phyloP scores from a whole-genome alignment of 2,113 vertebrate species.

The Dasypus novemcinctus region DNA sequence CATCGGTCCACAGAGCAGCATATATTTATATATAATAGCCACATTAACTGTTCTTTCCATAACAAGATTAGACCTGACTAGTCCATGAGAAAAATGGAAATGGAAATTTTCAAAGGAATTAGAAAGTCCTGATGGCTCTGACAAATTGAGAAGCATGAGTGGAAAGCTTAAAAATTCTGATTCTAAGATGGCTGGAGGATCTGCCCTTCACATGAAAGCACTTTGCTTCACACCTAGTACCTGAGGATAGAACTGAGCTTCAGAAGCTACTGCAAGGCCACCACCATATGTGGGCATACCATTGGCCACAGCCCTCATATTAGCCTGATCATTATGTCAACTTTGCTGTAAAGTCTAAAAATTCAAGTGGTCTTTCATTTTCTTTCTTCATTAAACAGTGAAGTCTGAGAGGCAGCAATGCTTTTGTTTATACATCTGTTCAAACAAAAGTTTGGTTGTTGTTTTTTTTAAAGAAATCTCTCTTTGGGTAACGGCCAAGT shows the following conservation, averaged over 20 bases:
- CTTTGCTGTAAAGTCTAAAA: slow-evolving; percentile 20
- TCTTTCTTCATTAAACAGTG: slow-evolving; percentile 59
- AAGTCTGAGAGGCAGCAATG: slow-evolving; percentile 64
- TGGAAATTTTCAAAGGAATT: background rate
- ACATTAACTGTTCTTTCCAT: background rate
- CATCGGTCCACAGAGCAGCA: background rate
- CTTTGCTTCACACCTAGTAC: background rate
- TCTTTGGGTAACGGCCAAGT: slow-evolving; percentile 73
- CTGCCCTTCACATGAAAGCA: background rate
- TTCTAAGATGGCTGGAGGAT: background rate
- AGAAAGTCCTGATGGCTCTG: background rate
- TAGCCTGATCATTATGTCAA: slow-evolving; percentile 38
- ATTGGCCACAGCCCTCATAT: background rate
- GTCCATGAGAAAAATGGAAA: background rate
- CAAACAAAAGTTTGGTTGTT: slow-evolving; percentile 68
- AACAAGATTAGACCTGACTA: background rate
- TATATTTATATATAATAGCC: background rate
- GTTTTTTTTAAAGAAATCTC: slow-evolving; percentile 39
- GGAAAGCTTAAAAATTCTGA: background rate
- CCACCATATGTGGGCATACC: background rate
- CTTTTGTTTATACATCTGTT: slow-evolving; percentile 77
- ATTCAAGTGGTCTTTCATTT: slow-evolving; percentile 39
- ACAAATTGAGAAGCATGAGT: background rate
- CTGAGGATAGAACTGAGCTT: background rate
- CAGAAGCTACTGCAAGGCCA: background rate